Evolutionary conservation across 2,888 invertebrate genomes (phyloP).

Genomic region (Ferdinandea cuprea): DNA sequence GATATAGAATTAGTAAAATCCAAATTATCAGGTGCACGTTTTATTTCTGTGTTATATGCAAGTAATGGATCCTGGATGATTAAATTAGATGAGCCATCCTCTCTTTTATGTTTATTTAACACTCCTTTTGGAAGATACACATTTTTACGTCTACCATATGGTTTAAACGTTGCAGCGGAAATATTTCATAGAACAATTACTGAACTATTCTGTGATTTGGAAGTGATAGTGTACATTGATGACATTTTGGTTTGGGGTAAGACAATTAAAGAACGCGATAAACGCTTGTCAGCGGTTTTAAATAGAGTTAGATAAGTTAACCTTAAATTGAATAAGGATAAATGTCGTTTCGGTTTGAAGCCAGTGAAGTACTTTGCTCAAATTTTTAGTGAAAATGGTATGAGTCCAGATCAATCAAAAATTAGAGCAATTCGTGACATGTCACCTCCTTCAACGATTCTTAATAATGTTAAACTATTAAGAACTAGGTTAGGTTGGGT

Average conservation of each 20-base stretch:
- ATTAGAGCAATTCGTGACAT: neutral
- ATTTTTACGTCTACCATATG: constrained; percentile 50
- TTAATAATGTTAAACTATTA: constrained; percentile 52
- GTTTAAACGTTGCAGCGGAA: constrained; percentile 48
- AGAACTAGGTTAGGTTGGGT: no score
- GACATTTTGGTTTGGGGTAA: constrained; percentile 45
- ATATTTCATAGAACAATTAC: constrained; percentile 50
- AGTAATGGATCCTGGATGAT: constrained; percentile 71
- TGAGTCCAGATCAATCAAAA: constrained; percentile 13
- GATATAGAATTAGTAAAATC: constrained; percentile 25
- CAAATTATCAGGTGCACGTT: constrained; percentile 33
- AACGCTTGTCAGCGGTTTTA: constrained; percentile 28
- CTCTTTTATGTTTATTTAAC: constrained; percentile 72
- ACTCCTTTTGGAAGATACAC: constrained; percentile 73
- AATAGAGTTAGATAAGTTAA: constrained; percentile 31
- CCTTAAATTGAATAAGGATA: constrained; percentile 52
- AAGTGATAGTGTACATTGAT: constrained; percentile 35
- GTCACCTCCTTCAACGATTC: constrained; percentile 34
- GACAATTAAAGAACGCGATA: constrained; percentile 39
- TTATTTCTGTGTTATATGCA: constrained; percentile 50
- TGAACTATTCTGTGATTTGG: constrained; percentile 46
- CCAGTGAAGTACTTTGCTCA: constrained; percentile 45
- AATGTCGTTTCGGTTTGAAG: constrained; percentile 31
- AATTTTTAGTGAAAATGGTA: constrained; percentile 41
- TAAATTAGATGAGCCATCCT: constrained; percentile 63